These are phyloP conservation scores for Phenganax subtilis DNA, from an alignment of 92 coral and sea anemone species.

Conservation along the genomic window DNA sequence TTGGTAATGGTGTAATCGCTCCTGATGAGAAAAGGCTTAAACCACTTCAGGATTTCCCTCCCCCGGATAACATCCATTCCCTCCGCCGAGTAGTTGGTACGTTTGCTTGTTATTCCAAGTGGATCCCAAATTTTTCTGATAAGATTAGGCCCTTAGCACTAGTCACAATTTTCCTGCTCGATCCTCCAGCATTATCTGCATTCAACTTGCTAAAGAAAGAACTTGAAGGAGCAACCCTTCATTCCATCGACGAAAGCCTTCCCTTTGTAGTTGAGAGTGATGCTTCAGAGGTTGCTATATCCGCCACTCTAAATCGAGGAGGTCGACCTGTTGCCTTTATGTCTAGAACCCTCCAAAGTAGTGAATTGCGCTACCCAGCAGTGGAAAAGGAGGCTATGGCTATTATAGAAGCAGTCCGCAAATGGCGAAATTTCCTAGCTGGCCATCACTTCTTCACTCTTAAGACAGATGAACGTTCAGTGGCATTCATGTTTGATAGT, in stretches of 20 bases:
- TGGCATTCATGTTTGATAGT: background rate
- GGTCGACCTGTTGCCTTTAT: background rate
- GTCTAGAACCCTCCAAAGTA: background rate
- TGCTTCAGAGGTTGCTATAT: background rate
- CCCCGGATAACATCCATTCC: no score
- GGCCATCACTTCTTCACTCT: background rate
- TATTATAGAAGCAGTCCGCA: background rate
- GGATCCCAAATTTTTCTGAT: no score
- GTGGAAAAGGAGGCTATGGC: background rate
- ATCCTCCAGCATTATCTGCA: background rate
- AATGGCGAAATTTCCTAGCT: background rate
- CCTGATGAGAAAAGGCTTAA: no score
- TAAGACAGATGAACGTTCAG: background rate
- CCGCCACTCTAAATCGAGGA: background rate
- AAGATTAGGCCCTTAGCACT: no score
- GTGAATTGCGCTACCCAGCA: background rate
- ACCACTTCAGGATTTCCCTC: no score
- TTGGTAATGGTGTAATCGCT: no score
- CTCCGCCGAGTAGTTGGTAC: no score
- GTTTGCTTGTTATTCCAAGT: no score
- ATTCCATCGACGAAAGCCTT: background rate
- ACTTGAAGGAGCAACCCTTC: background rate
- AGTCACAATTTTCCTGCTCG: no score
- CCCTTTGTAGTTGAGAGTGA: slow-evolving; percentile 2
- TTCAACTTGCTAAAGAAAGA: slow-evolving; percentile 19